These are phyloP conservation scores for Crotalus tigris DNA, from an alignment of 2,113 vertebrate species.

Conservation along the genomic window DNA sequence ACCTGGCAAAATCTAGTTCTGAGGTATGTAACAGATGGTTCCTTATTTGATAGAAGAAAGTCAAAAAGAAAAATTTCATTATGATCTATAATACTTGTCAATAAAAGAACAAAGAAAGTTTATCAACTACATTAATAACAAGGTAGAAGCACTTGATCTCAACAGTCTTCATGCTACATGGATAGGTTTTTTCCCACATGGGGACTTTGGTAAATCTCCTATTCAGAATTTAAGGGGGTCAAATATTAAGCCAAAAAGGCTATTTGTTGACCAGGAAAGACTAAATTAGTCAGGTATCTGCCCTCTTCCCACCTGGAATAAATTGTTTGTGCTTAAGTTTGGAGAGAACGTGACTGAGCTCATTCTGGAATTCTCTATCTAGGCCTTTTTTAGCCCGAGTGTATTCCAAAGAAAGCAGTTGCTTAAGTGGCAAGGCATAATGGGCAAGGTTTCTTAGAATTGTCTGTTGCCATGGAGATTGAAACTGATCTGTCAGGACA, in stretches of 20 bases:
- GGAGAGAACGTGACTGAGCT: neutral
- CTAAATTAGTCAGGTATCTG: neutral
- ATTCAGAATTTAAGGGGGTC: neutral
- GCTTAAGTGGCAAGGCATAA: neutral
- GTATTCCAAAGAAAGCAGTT: neutral
- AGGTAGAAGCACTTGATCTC: neutral
- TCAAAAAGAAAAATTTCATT: neutral
- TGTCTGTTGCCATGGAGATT: neutral
- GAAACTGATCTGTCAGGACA: neutral
- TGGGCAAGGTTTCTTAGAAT: neutral
- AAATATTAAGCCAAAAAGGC: neutral
- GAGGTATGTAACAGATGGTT: neutral
- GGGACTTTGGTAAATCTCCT: neutral
- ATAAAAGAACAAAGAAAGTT: neutral
- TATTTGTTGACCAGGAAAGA: neutral
- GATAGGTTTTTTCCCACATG: neutral
- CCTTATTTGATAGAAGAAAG: neutral
- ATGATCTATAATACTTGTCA: neutral
- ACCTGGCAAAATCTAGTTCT: neutral
- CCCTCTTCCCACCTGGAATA: neutral
- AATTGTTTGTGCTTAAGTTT: neutral
- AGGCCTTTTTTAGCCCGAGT: neutral
- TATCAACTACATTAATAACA: neutral
- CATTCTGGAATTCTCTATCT: neutral
- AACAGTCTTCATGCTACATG: neutral